Percentiles rank a stretch among this genome's conserved stretches.
These are phyloP conservation scores for Hippoglossus hippoglossus DNA, from an alignment of 2,797 vertebrate species.

Conservation along the genomic window DNA sequence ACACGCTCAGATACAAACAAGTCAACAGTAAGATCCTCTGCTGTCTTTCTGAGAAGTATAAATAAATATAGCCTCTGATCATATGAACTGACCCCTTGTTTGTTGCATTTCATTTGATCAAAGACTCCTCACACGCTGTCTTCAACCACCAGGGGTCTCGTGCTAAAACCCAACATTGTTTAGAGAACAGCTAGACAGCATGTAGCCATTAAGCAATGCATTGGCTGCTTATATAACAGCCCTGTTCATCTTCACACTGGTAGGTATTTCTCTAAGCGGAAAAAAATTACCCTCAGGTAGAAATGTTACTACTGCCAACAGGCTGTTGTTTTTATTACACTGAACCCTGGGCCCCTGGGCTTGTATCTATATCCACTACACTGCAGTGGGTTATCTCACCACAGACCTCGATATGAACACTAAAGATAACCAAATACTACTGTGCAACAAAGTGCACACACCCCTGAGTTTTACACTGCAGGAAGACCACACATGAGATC, in stretches of 20 bases:
- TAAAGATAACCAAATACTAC: conserved; percentile 6
- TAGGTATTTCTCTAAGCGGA: conserved; percentile 12
- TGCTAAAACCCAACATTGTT: conserved; percentile 9
- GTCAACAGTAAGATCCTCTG: conserved; percentile 26
- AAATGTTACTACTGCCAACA: conserved; percentile 10
- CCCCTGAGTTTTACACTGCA: neutral
- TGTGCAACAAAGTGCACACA: neutral
- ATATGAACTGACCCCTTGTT: neutral
- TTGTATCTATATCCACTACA: conserved; percentile 9
- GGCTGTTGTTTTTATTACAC: conserved; percentile 11
- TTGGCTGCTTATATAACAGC: conserved; percentile 42
- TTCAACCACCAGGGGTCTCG: conserved; percentile 17
- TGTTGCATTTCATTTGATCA: conserved; percentile 6
- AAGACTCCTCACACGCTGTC: neutral
- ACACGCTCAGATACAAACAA: conserved; percentile 26
- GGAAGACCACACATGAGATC: conserved; percentile 4
- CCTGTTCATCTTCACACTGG: conserved; percentile 40
- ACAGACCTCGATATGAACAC: neutral
- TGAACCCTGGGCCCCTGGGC: conserved; percentile 1
- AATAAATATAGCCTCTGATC: conserved; percentile 36
- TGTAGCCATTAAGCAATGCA: conserved; percentile 34
- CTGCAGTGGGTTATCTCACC: neutral
- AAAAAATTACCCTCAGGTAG: neutral
- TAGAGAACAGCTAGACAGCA: conserved; percentile 25
- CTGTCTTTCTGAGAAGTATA: conserved; percentile 28